Evolutionary conservation across 2,888 invertebrate genomes (phyloP), one percentile per base, ranked within the genome.

Genomic region (Caenorhabditis sinica): DNA sequence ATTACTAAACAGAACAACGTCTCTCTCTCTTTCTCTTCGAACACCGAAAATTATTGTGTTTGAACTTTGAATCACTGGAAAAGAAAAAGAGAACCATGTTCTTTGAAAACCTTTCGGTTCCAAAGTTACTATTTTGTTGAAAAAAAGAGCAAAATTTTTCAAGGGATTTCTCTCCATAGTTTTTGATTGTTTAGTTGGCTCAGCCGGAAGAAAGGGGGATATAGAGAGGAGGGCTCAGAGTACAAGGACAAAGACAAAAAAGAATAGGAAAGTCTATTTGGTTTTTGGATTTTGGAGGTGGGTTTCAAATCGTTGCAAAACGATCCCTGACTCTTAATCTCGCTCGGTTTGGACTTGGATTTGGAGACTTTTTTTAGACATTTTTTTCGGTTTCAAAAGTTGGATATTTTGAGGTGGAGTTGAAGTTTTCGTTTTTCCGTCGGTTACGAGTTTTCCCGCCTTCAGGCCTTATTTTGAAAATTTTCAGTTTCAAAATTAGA

Each of bases 31-130:
- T 8, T 33, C 40, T 40, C 2, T 28, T 20, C 28, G 25, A 63
- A 40, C 49, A 45, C 36, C 51, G 40, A 69, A 68, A 53, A 53
- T 33, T 5, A 9, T 33, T 53, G 23, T 53, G 53, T 65, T 75
- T 66, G 75, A 75, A 75, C 75, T 75, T 65, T 66, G 53, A 75
- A 43, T 66, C 45, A 25, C 30, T n/a, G n/a, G n/a, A n/a, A n/a
- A n/a, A n/a, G n/a, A 30, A 23, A 25, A 65, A 28, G 15, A 63
- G 28, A 5, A 51, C 15, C 1, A 45, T n/a, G 33, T 56, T 56
- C 30, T 13, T 28, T 25, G 23, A 0, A 15, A 25, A 33, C 33
- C 15, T n/a, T 49, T 49, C 4, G 43, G 28, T 71, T 58, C 25
- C 1, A 43, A 71, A 71, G 23, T 25, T 23, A 6, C 9, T 9